phyloP scores from a whole-genome alignment of 2,113 vertebrate genomes.

The Alaudala cheleensis region DNA sequence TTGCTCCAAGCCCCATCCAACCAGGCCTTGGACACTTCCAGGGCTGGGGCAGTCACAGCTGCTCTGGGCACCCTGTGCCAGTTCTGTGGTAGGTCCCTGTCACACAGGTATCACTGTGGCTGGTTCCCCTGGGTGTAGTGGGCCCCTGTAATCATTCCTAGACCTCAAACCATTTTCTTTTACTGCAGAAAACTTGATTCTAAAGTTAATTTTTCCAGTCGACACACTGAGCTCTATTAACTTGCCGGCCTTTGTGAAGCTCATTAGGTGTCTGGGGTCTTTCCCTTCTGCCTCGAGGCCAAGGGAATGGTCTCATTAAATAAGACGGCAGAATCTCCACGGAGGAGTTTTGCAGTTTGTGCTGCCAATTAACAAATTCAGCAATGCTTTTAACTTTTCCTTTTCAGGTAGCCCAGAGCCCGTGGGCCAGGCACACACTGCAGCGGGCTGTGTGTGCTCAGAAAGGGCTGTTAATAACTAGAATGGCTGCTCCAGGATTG shows the following conservation, averaged over 20 bases:
- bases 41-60: background rate
- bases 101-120: fast-evolving
- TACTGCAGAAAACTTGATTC: background rate
- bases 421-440: background rate
- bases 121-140: background rate
- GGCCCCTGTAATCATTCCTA: background rate
- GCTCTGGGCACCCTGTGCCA: background rate
- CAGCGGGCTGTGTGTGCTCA: background rate
- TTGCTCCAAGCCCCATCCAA: fast-evolving
- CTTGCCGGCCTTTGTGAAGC: background rate
- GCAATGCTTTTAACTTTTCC: background rate
- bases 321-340: background rate
- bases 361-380: conserved; percentile 41
- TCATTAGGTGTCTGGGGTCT: conserved; percentile 25
- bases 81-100: background rate
- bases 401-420: background rate
- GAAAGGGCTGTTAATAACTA: conserved; percentile 31
- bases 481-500: background rate
- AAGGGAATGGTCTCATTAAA: conserved; percentile 29
- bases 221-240: background rate
- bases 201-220: background rate
- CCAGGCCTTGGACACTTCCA: background rate
- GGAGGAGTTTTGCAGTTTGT: background rate
- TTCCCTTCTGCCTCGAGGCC: conserved; percentile 8
- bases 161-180: background rate